Base-by-base conservation (phyloP, 2,113 vertebrate species). In the Pelecanus crispus region DNA sequence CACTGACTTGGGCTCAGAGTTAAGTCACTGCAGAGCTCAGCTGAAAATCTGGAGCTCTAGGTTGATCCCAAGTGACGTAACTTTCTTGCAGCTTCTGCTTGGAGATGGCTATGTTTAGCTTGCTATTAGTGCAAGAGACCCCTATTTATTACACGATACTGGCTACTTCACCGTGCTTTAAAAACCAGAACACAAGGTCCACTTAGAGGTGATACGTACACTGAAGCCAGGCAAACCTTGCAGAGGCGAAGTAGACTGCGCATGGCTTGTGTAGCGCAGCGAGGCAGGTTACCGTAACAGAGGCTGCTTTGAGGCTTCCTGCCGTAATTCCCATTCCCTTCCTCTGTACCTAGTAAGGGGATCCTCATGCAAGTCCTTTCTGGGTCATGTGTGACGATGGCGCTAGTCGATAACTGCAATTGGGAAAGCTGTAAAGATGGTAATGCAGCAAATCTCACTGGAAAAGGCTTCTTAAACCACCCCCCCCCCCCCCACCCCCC, bases 161-260 rank as follows among this genome's bases (percentile, higher is more conserved):
- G 50, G 52, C 40, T 75, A 4, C n/a, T 59, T 47, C 62, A 21
- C 62, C 2, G 5, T 11, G 47, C 36, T 62, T 72, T 36, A 61
- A 71, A 80, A 82, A 5, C 3, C 52, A 55, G 38, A 29, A 21
- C 13, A 2, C 25, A 2, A 26, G 28, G 24, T 71, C 52, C 13
- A 0, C 47, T 40, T 45, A 28, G 62, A 12, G 9, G 17, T 0
- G 42, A 6, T 36, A 4, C 0, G 19, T n/a, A 10, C 18, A 5
- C 40, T 12, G 50, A 59, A 59, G 73, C 28, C 63, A 45, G 63
- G 4, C 29, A 6, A 4, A 17, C 13, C 34, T 44, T 28, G 63
- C 45, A 6, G 75, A 63, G 55, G 26, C 32, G 21, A 38, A 61
- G 36, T 2, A 44, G 77, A 6, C 19, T 7, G 32, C 6, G 7